Evolutionary conservation across 1,140 invertebrate genomes (phyloP), one percentile per base, ranked within the genome.

Genomic region (Drosophila tsacasi): DNA sequence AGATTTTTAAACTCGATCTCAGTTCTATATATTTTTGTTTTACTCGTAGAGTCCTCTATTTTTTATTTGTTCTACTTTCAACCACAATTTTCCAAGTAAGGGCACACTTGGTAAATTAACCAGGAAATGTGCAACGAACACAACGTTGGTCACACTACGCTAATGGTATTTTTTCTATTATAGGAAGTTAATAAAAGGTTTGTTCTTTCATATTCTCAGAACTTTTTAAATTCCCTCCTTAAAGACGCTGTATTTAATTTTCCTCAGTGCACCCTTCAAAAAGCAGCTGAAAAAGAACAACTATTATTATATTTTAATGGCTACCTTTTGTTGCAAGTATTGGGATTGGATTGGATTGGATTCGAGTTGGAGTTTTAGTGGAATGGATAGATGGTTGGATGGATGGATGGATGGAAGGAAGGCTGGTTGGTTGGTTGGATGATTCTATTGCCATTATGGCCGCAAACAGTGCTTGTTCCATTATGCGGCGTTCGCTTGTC

Each of bases 281-380:
- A 54, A 78, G 60, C 75, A 79, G 63, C 65, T 77, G 66, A 52
- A 75, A 72, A 82, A 50, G 68, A 78, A 76, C 78, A 81, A 79
- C 85, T 90, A 82, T 90, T 90, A 89, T 89, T 89, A 90, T 90
- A 89, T 89, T 89, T 89, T 90, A 89, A 89, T 89, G 85, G 85
- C 57, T 76, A 80, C 79, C 72, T 85, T 55, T 85, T 90, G 85
- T 85, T 61, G 76, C 67, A 47, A 57, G 54, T 27, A 64, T 72
- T 82, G 68, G 50, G 44, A 72, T 77, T 71, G 73, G 44, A 81
- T 78, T 81, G n/a, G n/a, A n/a, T n/a, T 8, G 67, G 58, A 65
- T 62, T 76, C 42, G 60, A 75, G 72, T 76, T 39, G 21, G 32
- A 17, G 52, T 27, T 50, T 19, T 17, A 50, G 49, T 39, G 49